Percentiles rank a stretch among this genome's conserved stretches.
Conservation (phyloP, 2,888 invertebrate genomes). For the Mechanitis mazaeus region DNA sequence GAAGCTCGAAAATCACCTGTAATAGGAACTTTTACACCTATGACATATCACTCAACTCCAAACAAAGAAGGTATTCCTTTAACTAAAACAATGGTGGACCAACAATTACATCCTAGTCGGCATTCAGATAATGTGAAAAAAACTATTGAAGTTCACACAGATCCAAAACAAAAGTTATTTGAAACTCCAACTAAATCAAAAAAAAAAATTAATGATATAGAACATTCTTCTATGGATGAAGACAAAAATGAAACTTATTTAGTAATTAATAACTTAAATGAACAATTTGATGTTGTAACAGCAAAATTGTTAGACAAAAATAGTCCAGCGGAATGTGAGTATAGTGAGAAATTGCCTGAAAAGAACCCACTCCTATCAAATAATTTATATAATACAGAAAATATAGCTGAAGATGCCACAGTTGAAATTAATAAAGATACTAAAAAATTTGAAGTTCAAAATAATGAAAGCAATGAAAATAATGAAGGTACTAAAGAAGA, state of each 20-base stretch:
- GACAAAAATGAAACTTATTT: not conserved
- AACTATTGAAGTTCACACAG: conserved; percentile 69
- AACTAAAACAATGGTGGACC: conserved; percentile 69
- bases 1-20: conserved; percentile 66
- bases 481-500: too few species aligned
- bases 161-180: conserved; percentile 46
- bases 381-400: not conserved
- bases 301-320: not conserved
- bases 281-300: not conserved
- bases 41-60: conserved; percentile 69
- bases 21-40: conserved; percentile 59
- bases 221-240: not conserved
- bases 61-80: conserved; percentile 68
- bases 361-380: not conserved
- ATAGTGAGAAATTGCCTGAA: conserved; percentile 5
- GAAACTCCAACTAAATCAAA: conserved; percentile 37
- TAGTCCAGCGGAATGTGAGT: not conserved
- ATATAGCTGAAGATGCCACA: conserved; percentile 8
- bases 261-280: not conserved
- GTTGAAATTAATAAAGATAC: not conserved
- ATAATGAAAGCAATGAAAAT: too few species aligned
- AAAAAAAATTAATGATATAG: conserved; percentile 21
- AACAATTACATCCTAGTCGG: conserved; percentile 62
- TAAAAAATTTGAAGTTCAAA: not conserved
- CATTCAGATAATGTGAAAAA: conserved; percentile 67